Percentiles rank a stretch among this genome's conserved stretches.
Evolutionary conservation across 2,888 invertebrate species (phyloP).

Genomic region (Dendrolimus pini): DNA sequence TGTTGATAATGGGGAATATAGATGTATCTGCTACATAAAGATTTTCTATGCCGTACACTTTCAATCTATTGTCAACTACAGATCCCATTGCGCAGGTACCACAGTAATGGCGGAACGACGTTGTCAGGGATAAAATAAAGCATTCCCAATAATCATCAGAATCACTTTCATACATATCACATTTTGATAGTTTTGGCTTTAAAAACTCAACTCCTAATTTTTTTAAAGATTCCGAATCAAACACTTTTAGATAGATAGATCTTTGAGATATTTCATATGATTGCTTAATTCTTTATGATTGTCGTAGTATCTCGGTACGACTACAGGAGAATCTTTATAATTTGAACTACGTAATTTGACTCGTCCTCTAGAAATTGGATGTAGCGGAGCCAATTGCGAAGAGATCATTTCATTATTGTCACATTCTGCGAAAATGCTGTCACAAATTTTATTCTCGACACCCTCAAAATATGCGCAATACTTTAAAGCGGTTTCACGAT

Average conservation of each 20-base stretch:
- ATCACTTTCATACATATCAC: constrained; percentile 6
- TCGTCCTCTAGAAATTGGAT: constrained; percentile 73
- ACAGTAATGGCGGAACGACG: constrained; percentile 80
- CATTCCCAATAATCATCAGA: constrained; percentile 48
- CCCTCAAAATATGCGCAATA: too few relatives aligned
- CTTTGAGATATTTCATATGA: constrained; percentile 11
- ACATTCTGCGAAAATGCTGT: constrained; percentile 32
- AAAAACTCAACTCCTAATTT: constrained; percentile 8
- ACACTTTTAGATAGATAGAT: constrained; percentile 7
- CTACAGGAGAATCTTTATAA: constrained; percentile 5
- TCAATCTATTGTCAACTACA: constrained; percentile 68
- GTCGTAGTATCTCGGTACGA: constrained; percentile 11
- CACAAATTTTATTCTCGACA: constrained; percentile 15
- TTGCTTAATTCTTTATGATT: constrained; percentile 10
- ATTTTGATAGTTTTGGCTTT: constrained; percentile 4
- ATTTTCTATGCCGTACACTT: constrained; percentile 70
- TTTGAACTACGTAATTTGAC: constrained; percentile 50
- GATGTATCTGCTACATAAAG: constrained; percentile 72
- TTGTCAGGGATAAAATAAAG: constrained; percentile 65
- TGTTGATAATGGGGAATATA: constrained; percentile 67
- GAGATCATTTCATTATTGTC: constrained; percentile 39
- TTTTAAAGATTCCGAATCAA: constrained; percentile 1
- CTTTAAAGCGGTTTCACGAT: too few relatives aligned
- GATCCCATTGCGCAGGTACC: constrained; percentile 72
- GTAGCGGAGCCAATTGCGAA: constrained; percentile 48